Base-by-base conservation (phyloP, 2,113 vertebrate genomes). In the Rhinopomastus cyanomelas region DNA sequence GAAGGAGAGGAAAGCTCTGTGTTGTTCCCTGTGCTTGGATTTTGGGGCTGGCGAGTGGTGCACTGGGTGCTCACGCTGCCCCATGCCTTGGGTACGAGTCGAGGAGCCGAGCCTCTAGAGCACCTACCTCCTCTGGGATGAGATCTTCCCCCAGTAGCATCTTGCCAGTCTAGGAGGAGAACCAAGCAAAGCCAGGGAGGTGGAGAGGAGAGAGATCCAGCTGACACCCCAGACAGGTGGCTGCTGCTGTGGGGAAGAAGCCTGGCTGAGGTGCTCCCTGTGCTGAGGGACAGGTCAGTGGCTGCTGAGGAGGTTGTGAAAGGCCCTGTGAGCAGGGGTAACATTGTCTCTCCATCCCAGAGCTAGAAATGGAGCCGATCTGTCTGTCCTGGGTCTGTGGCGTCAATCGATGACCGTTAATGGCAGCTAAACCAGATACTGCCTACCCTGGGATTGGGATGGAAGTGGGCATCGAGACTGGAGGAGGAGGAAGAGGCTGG, bases 401-500 rank as follows among this genome's bases (percentile, higher is more conserved):
- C 20, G 2, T 23, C 0, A 3, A 12, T 42, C 1, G 5, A 29
- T 16, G 9, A 19, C 12, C 4, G 2, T 15, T 0, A 1, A 49
- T n/a, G 51, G 48, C 21, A 13, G 57, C 26, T 7, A 3, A 5
- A 11, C 1, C 4, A 21, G 56, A 59, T 13, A 8, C 59, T 59
- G 61, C 84, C 72, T 30, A 1, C 55, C 62, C 51, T 9, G 62
- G 72, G 42, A 30, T 60, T 61, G 78, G 44, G 34, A 3, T 6
- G 8, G 64, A 34, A 46, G 6, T 16, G 61, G 61, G 20, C 14
- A 64, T 37, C 12, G 5, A 8, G 18, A 25, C 18, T 61, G 39
- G 48, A 26, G 23, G 55, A 59, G 36, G 68, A 64, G 17, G 48
- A 16, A 37, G 48, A 56, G 12, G 65, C 18, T 36, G 55, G 61